Percentiles rank a stretch among this genome's conserved stretches.
Conservation (phyloP, 2,888 invertebrate genomes). For the Acrobeloides nanus region DNA sequence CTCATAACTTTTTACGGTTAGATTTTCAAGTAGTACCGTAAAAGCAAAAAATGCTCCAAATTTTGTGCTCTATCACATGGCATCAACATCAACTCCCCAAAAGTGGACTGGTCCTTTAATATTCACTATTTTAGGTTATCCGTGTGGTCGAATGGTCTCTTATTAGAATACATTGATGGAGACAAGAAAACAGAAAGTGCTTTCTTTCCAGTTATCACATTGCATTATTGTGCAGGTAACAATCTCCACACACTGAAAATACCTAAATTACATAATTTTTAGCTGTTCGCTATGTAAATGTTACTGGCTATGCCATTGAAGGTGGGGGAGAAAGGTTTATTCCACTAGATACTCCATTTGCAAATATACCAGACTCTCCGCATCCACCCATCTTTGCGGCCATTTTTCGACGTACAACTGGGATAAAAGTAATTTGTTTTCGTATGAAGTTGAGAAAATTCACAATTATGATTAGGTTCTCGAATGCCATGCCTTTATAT, state of each 20-base stretch:
- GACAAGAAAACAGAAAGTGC: constrained; percentile 78
- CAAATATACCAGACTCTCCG: constrained; percentile 78
- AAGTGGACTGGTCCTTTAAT: no score
- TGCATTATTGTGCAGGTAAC: constrained; percentile 92
- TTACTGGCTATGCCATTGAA: constrained; percentile 60
- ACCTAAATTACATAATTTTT: no score
- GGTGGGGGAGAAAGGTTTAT: constrained; percentile 64
- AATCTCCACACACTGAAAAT: no score
- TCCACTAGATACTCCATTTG: constrained; percentile 90
- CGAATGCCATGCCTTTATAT: constrained; percentile 97
- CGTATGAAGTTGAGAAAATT: constrained; percentile 2
- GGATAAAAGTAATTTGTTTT: constrained; percentile 92
- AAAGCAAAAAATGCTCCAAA: no score
- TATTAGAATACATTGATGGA: constrained; percentile 87
- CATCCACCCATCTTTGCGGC: constrained; percentile 95
- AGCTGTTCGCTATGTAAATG: constrained; percentile 76
- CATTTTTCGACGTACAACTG: constrained; percentile 84
- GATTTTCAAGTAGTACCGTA: no score
- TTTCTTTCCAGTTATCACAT: constrained; percentile 87
- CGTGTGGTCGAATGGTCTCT: constrained; percentile 90
- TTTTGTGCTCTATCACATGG: no score
- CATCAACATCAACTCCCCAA: no score
- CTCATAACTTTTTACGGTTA: no score
- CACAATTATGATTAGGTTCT: constrained; percentile 56
- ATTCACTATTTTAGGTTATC: constrained; percentile 58